Conservation (phyloP, 2,113 vertebrate species). For the Microcebus griseorufus region DNA sequence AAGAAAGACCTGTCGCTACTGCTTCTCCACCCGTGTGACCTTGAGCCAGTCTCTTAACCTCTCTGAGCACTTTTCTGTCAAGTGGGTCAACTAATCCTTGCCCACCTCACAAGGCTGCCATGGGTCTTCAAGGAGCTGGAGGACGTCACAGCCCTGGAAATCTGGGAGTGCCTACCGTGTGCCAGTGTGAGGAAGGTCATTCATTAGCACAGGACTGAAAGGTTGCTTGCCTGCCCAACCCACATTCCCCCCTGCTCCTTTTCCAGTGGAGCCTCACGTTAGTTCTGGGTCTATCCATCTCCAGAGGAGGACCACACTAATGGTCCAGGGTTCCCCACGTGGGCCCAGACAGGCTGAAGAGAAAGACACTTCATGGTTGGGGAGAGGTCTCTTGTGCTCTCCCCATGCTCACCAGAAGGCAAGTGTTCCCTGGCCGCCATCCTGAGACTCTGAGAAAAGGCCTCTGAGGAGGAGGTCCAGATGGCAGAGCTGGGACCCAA, state of each 20-base stretch:
- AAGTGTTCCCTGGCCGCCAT: background rate
- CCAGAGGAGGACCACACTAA: background rate
- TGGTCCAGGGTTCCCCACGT: no score
- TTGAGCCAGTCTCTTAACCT: background rate
- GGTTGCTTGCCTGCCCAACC: background rate
- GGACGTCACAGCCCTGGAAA: background rate
- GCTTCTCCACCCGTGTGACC: background rate
- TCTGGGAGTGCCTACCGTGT: rapidly evolving
- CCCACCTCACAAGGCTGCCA: background rate
- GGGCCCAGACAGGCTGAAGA: background rate
- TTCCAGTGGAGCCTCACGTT: background rate
- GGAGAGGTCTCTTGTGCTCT: background rate
- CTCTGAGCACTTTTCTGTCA: background rate
- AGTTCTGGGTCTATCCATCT: background rate
- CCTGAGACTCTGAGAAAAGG: background rate
- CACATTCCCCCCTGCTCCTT: background rate
- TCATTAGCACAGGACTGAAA: background rate
- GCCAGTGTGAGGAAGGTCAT: background rate
- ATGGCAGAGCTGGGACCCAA: background rate
- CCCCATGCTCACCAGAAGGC: background rate
- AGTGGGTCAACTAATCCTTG: background rate
- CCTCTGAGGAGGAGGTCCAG: background rate
- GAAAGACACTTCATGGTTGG: background rate
- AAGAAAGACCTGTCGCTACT: background rate
- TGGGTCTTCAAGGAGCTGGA: background rate